phyloP scores from a whole-genome alignment of 2,888 invertebrate genomes.

The Branchinecta sandiegonensis region DNA sequence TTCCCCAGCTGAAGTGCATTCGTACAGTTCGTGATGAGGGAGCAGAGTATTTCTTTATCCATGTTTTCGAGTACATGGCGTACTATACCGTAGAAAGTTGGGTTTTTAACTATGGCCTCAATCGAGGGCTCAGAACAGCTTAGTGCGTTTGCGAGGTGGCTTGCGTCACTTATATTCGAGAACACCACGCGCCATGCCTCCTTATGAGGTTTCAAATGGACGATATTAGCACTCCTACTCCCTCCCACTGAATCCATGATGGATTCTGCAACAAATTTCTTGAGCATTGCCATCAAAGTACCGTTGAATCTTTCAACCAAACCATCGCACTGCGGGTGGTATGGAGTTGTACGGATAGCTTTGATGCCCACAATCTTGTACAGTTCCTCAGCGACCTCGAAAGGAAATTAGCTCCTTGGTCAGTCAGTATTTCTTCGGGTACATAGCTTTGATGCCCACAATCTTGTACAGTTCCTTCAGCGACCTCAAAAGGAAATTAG shows the following conservation, averaged over 20 bases:
- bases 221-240: neutral
- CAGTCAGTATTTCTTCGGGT: too few species aligned
- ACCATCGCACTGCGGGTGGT: too few species aligned
- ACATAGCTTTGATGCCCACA: too few species aligned
- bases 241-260: constrained; percentile 7
- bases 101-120: constrained; percentile 3
- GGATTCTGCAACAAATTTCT: too few species aligned
- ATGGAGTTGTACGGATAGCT: too few species aligned
- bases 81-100: neutral
- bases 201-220: neutral
- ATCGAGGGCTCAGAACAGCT: neutral
- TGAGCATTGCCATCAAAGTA: too few species aligned
- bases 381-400: too few species aligned
- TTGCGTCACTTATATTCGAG: constrained; percentile 2
- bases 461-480: too few species aligned
- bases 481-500: too few species aligned
- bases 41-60: neutral
- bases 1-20: neutral
- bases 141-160: constrained; percentile 8
- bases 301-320: too few species aligned
- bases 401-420: too few species aligned
- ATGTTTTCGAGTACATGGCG: constrained; percentile 8
- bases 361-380: too few species aligned
- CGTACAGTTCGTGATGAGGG: neutral
- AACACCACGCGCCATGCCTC: constrained; percentile 8